Base-by-base conservation (phyloP, 2,888 invertebrate genomes). In the Euproctis similis region DNA sequence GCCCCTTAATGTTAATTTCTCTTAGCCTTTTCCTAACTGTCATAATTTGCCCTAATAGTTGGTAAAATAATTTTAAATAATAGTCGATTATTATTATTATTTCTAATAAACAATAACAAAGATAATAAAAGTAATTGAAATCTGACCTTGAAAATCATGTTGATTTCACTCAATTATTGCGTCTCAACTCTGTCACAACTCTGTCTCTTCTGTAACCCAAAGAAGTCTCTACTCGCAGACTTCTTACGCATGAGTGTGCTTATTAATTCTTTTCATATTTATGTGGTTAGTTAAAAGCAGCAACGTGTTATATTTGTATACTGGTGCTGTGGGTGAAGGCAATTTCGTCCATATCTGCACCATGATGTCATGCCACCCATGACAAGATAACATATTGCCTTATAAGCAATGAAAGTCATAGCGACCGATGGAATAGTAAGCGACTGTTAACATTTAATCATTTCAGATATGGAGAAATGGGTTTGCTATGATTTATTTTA, bases 251-350 rank as follows among this genome's bases (percentile, higher is more conserved):
- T 65, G 69, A 63, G 66, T 63, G 54, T 45, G 56, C 43, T 59
- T 59, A 57, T 64, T 58, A 56, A 62, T 61, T 49, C 54, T 40
- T 49, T 53, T 53, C 62, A 71, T 68, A 70, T 75, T 78, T 73
- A 70, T 70, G 66, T 66, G 58, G 51, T 53, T 55, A 46, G 57
- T 61, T 63, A 71, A 61, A 67, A 71, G 64, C 58, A 56, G 53
- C 46, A 46, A 50, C 42, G 53, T 46, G 51, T 46, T 41, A 45
- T 44, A 43, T 46, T 48, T 33, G 23, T 34, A 36, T 45, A 65
- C 39, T 53, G 54, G n/a, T n/a, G n/a, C 55, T 9, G 78, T 80
- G 80, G 77, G 80, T 76, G 77, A 80, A 71, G 74, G 69, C 64
- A 72, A 78, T 75, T 78, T 75, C 71, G 64, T 63, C 77, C 74